Base-by-base conservation (phyloP, 2,113 vertebrate genomes). In the Periophthalmus modestus region DNA sequence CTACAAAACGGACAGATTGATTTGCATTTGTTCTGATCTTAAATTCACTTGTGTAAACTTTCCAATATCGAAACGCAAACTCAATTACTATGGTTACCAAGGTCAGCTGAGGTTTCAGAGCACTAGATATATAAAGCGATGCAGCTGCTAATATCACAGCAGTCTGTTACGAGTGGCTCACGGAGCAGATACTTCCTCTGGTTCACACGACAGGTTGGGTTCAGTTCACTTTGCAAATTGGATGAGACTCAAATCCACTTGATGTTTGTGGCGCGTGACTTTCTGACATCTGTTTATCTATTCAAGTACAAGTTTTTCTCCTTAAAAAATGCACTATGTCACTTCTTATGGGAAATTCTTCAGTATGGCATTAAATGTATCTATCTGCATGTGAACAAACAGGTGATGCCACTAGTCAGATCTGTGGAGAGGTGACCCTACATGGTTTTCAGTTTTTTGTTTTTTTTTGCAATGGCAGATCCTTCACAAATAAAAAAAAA, bases 71-170 rank as follows among this genome's bases (percentile, higher is more conserved):
- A 82, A 82, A 84, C 69, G 68, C 39, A 43, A n/a, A 28, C 14
- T 6, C 14, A 59, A 76, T 88, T 68, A 69, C 81, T 82, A 82
- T 86, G 80, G 85, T 74, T 71, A 85, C 88, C 73, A 73, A 79
- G 84, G 82, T 86, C 86, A 72, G 23, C 0, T 3, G 74, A 81
- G 78, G 69, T 65, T 77, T 14, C 16, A 15, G 57, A 16, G 0
- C 68, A 68, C 76, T 74, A 78, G 85, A 78, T 85, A 87, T 87
- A 85, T 73, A 81, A 83, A 71, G 23, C 5, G 14, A 34, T 67
- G 76, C 62, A n/a, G 69, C 24, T 57, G 74, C 66, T 78, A 82
- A 75, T 77, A 77, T 78, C 73, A 57, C 62, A n/a, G 68, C 82
- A 78, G 71, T 59, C 21, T 63, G 62, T 74, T 77, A 63, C 75